Evolutionary conservation across 2,113 vertebrate species (phyloP).

Genomic region (Phylloscopus trochilus): DNA sequence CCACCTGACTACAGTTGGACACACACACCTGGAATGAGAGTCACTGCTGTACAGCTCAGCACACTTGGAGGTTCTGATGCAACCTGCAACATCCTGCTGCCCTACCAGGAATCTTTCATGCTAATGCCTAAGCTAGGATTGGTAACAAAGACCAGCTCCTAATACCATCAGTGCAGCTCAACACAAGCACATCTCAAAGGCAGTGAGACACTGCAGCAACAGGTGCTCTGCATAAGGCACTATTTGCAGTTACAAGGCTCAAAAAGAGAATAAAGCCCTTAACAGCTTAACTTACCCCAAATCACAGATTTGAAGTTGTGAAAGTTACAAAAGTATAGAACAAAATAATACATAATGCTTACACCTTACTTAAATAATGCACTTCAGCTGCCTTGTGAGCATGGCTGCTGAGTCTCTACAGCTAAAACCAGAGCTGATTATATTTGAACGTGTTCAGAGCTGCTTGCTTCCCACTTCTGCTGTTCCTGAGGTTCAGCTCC

Average conservation of each 20-base stretch:
- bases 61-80: not conserved
- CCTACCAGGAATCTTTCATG: not conserved
- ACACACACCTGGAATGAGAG: not conserved
- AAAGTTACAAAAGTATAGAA: not conserved
- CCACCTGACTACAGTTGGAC: not conserved
- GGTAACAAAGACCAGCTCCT: not conserved
- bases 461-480: not conserved
- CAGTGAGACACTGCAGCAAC: not conserved
- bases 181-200: not conserved
- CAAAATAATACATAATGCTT: not conserved
- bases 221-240: not conserved
- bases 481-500: not conserved
- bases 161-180: not conserved
- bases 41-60: not conserved
- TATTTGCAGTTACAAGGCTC: not conserved
- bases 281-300: not conserved
- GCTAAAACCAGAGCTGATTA: not conserved
- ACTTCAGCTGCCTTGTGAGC: not conserved
- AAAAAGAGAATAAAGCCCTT: not conserved
- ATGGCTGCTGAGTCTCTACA: not conserved
- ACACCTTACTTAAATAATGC: not conserved
- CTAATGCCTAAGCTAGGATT: not conserved
- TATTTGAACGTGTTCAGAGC: not conserved
- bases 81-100: not conserved
- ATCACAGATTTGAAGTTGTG: not conserved